phyloP scores from a whole-genome alignment of 1,140 invertebrate genomes.

The Cecropterus lyciades region DNA sequence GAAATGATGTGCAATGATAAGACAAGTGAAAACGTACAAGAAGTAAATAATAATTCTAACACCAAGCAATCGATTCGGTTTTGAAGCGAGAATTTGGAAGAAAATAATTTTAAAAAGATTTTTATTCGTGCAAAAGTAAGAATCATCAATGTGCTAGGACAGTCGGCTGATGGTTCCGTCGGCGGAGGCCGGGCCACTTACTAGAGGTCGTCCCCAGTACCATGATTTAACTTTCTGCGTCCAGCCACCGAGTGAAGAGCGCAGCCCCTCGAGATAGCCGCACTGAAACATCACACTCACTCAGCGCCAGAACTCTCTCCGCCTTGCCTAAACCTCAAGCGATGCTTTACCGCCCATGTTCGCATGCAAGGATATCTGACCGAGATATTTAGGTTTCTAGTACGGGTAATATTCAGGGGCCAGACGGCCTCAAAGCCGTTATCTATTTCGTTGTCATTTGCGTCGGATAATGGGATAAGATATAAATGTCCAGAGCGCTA shows the following conservation, averaged over 20 bases:
- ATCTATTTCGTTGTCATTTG: background rate
- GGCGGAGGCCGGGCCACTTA: conserved; percentile 88
- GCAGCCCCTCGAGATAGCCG: conserved; percentile 96
- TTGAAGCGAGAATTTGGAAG: conserved; percentile 76
- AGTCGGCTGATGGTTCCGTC: conserved; percentile 68
- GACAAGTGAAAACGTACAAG: conserved; percentile 71
- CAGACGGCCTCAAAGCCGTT: background rate
- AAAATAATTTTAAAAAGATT: conserved; percentile 47
- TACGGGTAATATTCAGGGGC: background rate
- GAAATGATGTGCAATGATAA: conserved; percentile 75
- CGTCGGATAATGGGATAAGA: background rate
- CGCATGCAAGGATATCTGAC: conserved; percentile 3
- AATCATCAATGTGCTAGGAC: conserved; percentile 79
- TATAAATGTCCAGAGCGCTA: background rate
- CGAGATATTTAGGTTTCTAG: background rate
- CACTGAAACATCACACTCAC: conserved; percentile 87
- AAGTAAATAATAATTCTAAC: conserved; percentile 67
- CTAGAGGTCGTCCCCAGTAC: conserved; percentile 97
- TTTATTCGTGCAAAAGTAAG: conserved; percentile 79
- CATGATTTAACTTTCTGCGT: conserved; percentile 97
- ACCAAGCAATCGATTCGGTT: conserved; percentile 74
- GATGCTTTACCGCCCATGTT: background rate
- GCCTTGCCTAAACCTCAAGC: conserved; percentile 31
- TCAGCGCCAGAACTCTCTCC: conserved; percentile 63
- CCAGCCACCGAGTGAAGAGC: conserved; percentile 95